These are phyloP conservation scores for Syrmaticus mikado DNA, from an alignment of 2,113 vertebrate species.

Conservation along the genomic window DNA sequence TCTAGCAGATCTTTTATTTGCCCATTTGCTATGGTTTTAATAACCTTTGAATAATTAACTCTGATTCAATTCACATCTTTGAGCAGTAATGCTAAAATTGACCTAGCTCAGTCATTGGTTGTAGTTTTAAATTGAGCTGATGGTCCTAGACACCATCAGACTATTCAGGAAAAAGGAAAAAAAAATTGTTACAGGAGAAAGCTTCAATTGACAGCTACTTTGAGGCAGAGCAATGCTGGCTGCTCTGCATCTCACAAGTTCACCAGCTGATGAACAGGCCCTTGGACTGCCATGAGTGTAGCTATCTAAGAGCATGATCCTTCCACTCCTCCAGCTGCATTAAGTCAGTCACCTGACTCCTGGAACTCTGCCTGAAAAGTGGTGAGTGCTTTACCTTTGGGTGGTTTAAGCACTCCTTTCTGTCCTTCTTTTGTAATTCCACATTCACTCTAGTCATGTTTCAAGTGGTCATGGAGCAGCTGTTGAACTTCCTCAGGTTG, in stretches of 20 bases:
- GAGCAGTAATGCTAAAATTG: neutral
- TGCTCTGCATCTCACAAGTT: neutral
- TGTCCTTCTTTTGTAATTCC: neutral
- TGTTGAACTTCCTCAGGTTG: neutral
- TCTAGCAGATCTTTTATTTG: neutral
- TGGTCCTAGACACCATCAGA: neutral
- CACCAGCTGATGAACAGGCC: neutral
- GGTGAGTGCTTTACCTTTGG: neutral
- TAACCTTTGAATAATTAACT: neutral
- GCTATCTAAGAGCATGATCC: neutral
- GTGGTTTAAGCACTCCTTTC: neutral
- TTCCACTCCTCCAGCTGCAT: neutral
- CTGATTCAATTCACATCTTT: neutral
- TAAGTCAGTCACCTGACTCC: neutral
- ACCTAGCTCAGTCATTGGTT: neutral
- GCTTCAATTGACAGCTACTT: neutral
- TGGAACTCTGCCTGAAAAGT: neutral
- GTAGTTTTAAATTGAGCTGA: neutral
- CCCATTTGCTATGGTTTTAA: neutral
- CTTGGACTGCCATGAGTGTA: fast-evolving
- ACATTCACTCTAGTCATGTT: neutral
- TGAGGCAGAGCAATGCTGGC: neutral
- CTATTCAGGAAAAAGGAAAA: neutral
- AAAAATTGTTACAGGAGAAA: neutral
- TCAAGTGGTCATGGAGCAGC: neutral